phyloP scores from a whole-genome alignment of 1,140 invertebrate species.

The Mesaphorura yosii region DNA sequence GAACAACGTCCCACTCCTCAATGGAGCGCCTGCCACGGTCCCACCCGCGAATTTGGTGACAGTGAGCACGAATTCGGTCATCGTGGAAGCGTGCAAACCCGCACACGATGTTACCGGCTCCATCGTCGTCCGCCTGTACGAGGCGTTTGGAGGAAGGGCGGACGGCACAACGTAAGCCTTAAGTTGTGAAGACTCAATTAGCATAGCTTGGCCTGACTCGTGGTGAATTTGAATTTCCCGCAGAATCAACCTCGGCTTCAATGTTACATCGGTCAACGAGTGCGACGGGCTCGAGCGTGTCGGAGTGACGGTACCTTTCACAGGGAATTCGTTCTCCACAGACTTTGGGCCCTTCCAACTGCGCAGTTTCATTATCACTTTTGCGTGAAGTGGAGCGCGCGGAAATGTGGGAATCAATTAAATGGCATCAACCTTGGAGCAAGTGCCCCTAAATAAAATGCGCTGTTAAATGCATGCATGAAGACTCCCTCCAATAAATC shows the following conservation, averaged over 20 bases:
- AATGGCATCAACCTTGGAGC: no score
- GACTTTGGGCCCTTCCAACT: conserved; percentile 31
- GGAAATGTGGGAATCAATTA: no score
- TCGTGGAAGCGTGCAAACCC: conserved; percentile 38
- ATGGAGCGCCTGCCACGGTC: neutral
- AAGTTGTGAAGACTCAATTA: no score
- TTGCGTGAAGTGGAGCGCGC: neutral
- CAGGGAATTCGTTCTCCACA: conserved; percentile 14
- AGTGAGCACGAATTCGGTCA: conserved; percentile 31
- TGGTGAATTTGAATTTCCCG: neutral
- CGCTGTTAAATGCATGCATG: no score
- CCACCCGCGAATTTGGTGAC: conserved; percentile 15
- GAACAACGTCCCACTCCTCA: conserved; percentile 20
- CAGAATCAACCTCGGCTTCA: conserved; percentile 27
- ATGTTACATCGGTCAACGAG: conserved; percentile 27
- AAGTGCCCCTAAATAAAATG: no score
- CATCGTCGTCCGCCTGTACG: conserved; percentile 36
- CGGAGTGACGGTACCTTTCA: neutral
- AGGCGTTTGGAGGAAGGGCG: conserved; percentile 36
- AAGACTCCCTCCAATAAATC: no score
- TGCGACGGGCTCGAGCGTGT: conserved; percentile 31
- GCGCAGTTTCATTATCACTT: conserved; percentile 21
- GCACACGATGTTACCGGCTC: conserved; percentile 25
- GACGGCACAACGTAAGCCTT: conserved; percentile 28
- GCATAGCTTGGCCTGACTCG: neutral